Evolutionary conservation across 1,140 invertebrate genomes (phyloP), one percentile per base, ranked within the genome.

Genomic region (Ostrea edulis): DNA sequence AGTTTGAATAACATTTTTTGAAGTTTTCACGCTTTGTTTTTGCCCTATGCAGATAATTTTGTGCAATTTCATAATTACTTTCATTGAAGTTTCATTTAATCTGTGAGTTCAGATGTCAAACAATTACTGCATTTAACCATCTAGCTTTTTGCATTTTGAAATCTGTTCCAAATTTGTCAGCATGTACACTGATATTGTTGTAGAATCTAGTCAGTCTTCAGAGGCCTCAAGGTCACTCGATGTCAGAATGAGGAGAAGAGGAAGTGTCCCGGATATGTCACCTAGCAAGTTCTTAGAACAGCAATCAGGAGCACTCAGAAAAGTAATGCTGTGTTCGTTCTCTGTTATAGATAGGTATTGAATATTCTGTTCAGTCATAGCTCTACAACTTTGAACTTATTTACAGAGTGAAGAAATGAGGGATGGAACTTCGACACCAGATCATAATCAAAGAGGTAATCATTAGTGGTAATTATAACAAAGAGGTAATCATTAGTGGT

Each of bases 201-300:
- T n/a, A 83, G 44, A 53, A 83, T 83, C 12, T 83, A 83, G 82
- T 11, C 7, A 22, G 52, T 52, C 52, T n/a, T 54, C 5, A 11
- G 82, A 83, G 20, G 51, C 82, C 20, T 52, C 82, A 52, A n/a
- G 22, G 54, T 20, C 44, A 25, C 52, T 44, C 0, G 82, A 83
- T n/a, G 9, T 54, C 44, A 52, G 51, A 62, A 51, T 85, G 25
- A 62, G 20, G 0, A 87, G 91, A 71, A 88, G 89, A 85, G 91
- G 91, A 77, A 92, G 91, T 86, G 87, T 91, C n/a, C 91, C 91
- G 71, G 91, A 92, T 84, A 20, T 89, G 12, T 85, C 83, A 25
- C 29, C 53, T 14, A 55, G 83, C 35, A 85, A 29, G 22, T 8
- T 54, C 14, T 62, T 58, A 53, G 53, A 54, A 83, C 51, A 83